Base-by-base conservation (phyloP, 2,888 invertebrate genomes). In the Drosophila anceps region DNA sequence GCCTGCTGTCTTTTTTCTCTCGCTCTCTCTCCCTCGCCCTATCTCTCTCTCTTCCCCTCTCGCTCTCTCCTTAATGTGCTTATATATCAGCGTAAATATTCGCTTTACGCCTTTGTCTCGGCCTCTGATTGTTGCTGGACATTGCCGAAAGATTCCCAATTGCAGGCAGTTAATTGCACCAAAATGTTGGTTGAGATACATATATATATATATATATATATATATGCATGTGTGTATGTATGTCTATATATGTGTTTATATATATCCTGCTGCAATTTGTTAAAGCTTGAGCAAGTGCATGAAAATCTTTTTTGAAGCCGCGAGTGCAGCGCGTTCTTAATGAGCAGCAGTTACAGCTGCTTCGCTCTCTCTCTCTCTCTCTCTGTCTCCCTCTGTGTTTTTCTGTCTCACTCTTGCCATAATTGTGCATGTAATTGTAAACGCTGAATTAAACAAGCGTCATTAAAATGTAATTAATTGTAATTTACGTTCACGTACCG, bases 391-490 rank as follows among this genome's bases (percentile, higher is more conserved):
- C 31, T 53, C 8, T 27, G 39, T 12, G 27, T 18, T 29, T 31
- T 31, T 39, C 29, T 20, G 44, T 57, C 41, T 20, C 61, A 69
- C 65, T 69, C 55, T 59, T 69, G 66, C 84, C 81, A 88, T 90
- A 90, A 90, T 90, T 91, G 90, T 86, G 80, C 86, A 81, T 88
- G 90, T 89, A 90, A 89, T 88, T 89, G 88, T 86, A 84, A 82
- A 88, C 86, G 84, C 90, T 90, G 84, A 90, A 91, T 90, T 91
- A 90, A 91, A 88, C 88, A 91, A 87, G 88, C 91, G 91, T 89
- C 90, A 91, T 91, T 91, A 91, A 91, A 91, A 91, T 91, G 90
- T 91, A 91, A 91, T 91, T 91, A 91, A 90, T 90, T 90, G 90
- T 89, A 91, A 90, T 91, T 90, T 84, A 90, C 91, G 83, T 90